phyloP scores from a whole-genome alignment of 2,113 vertebrate species.

The Taxidea taxus region DNA sequence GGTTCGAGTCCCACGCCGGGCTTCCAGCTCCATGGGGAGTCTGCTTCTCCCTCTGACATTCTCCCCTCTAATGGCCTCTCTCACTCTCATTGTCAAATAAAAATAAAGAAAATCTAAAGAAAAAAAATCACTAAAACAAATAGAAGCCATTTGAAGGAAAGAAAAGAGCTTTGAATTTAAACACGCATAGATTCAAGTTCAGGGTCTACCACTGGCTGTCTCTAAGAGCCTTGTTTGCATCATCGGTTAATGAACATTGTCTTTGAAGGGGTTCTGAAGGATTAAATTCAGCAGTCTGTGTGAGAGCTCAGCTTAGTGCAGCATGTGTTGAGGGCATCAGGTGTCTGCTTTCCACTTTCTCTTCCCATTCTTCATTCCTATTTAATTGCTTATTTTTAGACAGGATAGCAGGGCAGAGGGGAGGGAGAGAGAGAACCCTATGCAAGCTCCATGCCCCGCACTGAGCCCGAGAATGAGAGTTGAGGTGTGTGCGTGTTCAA shows the following conservation, averaged over 20 bases:
- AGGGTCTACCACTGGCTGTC: not conserved
- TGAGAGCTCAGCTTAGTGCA: not conserved
- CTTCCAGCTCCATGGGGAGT: no score
- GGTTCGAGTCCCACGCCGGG: no score
- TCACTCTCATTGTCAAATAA: no score
- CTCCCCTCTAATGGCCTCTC: no score
- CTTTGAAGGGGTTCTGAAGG: accelerated
- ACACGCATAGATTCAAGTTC: not conserved
- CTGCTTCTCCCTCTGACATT: no score
- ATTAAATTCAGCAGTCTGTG: not conserved
- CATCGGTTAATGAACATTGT: not conserved
- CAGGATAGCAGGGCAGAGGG: accelerated
- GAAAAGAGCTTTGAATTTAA: not conserved
- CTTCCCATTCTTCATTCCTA: not conserved
- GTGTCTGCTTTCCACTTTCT: not conserved
- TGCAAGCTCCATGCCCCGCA: not conserved
- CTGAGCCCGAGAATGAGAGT: accelerated
- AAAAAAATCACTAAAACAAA: not conserved
- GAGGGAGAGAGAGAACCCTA: not conserved
- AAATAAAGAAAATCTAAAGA: no score
- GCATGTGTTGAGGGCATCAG: not conserved
- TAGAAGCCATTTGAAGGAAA: not conserved
- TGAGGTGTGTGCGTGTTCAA: not conserved
- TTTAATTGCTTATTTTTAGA: not conserved
- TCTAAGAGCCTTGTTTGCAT: not conserved